Evolutionary conservation across 1,140 invertebrate genomes (phyloP).

Genomic region (Drosophila busckii): DNA sequence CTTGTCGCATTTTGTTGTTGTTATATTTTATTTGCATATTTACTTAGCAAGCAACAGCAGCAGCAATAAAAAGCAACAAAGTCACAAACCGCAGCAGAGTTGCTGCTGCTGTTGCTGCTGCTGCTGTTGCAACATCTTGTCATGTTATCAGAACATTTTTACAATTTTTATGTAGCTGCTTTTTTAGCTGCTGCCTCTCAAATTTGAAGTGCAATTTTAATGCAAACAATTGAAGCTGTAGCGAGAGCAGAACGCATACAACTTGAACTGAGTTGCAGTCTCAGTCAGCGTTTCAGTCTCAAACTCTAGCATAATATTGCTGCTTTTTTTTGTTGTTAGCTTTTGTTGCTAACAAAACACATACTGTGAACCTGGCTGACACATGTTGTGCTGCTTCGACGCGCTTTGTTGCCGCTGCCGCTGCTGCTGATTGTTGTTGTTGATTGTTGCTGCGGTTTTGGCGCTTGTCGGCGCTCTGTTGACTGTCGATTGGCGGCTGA

Average conservation of each 20-base stretch:
- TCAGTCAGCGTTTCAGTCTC: no score
- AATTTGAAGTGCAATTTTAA: slow-evolving; percentile 74
- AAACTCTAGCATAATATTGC: slow-evolving; percentile 8
- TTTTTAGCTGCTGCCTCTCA: slow-evolving; percentile 47
- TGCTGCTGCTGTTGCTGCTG: slow-evolving; percentile 24
- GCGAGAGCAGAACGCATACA: slow-evolving; percentile 65
- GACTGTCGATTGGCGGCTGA: slow-evolving; percentile 41
- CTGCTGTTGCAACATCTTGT: slow-evolving; percentile 47
- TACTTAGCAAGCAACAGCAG: slow-evolving; percentile 53
- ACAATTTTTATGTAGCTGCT: slow-evolving; percentile 43
- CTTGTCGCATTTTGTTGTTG: slow-evolving; percentile 50
- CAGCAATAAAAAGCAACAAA: slow-evolving; percentile 24
- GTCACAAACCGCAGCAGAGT: slow-evolving; percentile 8
- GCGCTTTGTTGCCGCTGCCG: slow-evolving; percentile 32
- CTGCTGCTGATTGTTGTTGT: slow-evolving; percentile 27
- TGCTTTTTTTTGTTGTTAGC: no score
- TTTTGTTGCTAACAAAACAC: no score
- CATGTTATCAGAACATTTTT: slow-evolving; percentile 70
- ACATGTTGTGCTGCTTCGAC: no score
- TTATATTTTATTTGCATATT: slow-evolving; percentile 73
- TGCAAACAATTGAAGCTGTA: slow-evolving; percentile 74
- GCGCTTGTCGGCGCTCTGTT: slow-evolving; percentile 45
- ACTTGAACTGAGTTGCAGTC: no score
- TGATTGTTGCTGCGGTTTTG: slow-evolving; percentile 24
- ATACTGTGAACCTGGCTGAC: slow-evolving; percentile 24